Evolutionary conservation across 1,140 invertebrate genomes (phyloP), one percentile per base, ranked within the genome.

Genomic region (Oncopodura yosiiana): DNA sequence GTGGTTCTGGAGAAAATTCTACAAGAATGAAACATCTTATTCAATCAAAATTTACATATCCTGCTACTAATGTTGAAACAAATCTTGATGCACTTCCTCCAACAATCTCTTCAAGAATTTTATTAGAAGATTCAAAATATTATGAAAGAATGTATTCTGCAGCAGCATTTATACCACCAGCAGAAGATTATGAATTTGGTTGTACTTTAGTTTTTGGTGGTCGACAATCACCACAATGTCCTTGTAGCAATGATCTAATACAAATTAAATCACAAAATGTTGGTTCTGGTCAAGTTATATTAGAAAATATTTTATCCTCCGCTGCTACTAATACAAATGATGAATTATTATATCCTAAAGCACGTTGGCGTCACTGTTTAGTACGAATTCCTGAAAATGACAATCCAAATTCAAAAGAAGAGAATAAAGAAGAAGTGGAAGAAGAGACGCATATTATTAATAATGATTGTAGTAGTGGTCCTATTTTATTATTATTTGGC

Each of bases 181-280:
- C 29, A 1, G 32, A 37, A 32, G 38, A 49, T 41, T 30, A 46
- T 29, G 45, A 45, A 39, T n/a, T 21, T 5, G 21, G 55, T 36
- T 50, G 32, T 24, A 36, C 56, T 30, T 56, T 42, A 18, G 49
- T 63, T 29, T 58, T 58, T 51, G 62, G 62, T 19, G 62, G 62
- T 19, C 26, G 62, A 29, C 56, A 56, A 38, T 58, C 58, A 14
- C 62, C 62, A 5, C n/a, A 24, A 9, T 37, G 2, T 34, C 58
- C 59, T 2, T 58, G 58, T 49, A 39, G 29, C 16, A 49, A 52
- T 50, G 51, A 56, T 37, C 12, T 64, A n/a, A 46, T 64, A 36
- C 39, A 51, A 37, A n/a, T 58, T 19, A 36, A n/a, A n/a, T n/a
- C n/a, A 49, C n/a, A n/a, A n/a, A n/a, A n/a, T n/a, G n/a, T n/a